Evolutionary conservation across 2,113 vertebrate genomes (phyloP).

Genomic region (Melanerpes aurifrons): DNA sequence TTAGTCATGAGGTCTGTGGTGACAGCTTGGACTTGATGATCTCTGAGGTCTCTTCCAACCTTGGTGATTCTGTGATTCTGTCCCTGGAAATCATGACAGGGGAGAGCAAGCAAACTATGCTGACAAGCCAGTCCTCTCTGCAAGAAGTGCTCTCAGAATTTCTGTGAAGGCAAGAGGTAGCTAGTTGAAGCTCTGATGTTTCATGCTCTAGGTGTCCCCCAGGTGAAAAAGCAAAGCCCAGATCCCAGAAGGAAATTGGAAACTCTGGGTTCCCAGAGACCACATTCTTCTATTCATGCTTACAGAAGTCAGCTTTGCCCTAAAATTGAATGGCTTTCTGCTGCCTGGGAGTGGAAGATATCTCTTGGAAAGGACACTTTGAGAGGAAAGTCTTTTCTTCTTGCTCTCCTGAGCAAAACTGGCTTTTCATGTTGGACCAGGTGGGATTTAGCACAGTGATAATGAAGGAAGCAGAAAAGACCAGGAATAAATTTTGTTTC

Average conservation of each 20-base stretch:
- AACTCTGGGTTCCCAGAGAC: neutral
- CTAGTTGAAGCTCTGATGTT: neutral
- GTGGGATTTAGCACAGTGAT: neutral
- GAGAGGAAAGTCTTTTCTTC: neutral
- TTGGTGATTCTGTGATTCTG: neutral
- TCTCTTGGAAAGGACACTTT: neutral
- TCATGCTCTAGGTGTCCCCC: neutral
- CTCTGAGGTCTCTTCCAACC: too few species aligned
- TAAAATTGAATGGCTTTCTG: neutral
- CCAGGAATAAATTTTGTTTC: neutral
- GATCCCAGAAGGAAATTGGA: neutral
- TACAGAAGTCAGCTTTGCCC: neutral
- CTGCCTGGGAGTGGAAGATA: neutral
- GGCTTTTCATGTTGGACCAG: neutral
- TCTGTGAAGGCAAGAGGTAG: neutral
- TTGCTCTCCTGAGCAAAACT: neutral
- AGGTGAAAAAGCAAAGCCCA: neutral
- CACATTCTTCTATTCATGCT: neutral
- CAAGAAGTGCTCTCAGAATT: neutral
- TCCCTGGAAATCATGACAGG: neutral
- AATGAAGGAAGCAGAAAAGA: constrained; percentile 24
- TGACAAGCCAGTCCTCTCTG: neutral
- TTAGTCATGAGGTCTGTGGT: too few species aligned
- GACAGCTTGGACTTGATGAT: too few species aligned
- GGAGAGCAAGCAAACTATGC: neutral